phyloP scores from a whole-genome alignment of 2,888 invertebrate species.

The Timema cristinae region DNA sequence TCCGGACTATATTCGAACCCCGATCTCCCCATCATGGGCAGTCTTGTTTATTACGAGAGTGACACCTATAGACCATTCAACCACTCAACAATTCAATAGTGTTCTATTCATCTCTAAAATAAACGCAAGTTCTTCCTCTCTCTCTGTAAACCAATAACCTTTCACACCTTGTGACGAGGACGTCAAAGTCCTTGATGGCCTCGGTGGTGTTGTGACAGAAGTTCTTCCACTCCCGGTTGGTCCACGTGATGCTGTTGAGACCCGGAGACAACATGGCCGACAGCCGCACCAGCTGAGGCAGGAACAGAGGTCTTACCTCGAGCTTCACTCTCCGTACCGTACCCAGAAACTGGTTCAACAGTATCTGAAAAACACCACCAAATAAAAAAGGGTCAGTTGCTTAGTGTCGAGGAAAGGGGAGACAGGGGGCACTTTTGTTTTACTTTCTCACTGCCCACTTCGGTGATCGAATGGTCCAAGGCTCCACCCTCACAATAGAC shows the following conservation, averaged over 20 bases:
- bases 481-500: no score
- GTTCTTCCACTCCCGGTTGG: slow-evolving; percentile 72
- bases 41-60: no score
- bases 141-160: not conserved
- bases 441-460: no score
- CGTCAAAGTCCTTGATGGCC: slow-evolving; percentile 76
- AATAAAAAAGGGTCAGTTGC: no score
- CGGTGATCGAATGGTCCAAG: no score
- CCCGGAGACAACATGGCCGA: slow-evolving; percentile 81
- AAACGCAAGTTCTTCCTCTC: not conserved
- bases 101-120: no score
- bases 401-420: no score
- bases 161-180: slow-evolving; percentile 53
- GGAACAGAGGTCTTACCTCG: slow-evolving; percentile 85
- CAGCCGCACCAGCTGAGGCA: slow-evolving; percentile 81
- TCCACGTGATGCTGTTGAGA: slow-evolving; percentile 78
- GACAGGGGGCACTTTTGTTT: no score
- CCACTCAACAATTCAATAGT: not conserved
- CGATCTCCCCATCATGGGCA: no score
- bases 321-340: slow-evolving; percentile 73
- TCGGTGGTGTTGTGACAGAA: slow-evolving; percentile 72
- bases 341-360: slow-evolving; percentile 69
- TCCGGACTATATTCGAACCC: no score
- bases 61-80: not conserved
- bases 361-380: slow-evolving; percentile 51